Evolutionary conservation across 1,140 invertebrate species (phyloP), one percentile per base, ranked within the genome.

Genomic region (Polypedilum pembai): DNA sequence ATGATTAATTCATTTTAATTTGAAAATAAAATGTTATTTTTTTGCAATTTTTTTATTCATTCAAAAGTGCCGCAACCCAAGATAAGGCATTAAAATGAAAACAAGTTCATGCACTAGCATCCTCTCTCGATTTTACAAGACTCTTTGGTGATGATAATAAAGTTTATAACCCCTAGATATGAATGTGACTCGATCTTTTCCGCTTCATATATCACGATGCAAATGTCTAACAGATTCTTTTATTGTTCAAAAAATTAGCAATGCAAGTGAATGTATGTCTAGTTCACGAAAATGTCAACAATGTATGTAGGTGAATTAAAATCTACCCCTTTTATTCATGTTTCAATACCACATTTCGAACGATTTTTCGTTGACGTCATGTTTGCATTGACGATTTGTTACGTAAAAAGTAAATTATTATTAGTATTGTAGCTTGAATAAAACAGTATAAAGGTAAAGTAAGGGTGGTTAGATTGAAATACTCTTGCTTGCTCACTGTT

Each of bases 1-100:
- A 56, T 56, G 45, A 56, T 56, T 56, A 56, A 56, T 56, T 56
- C n/a, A n/a, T 56, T n/a, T 56, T 12, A 56, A 56, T 56, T n/a
- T 56, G 45, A 56, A 56, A n/a, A 56, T 56, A n/a, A 56, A 56
- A 56, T 56, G 45, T 56, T 45, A 8, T 45, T 15, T 56, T 56
- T 56, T 56, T n/a, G 45, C 45, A 56, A 15, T 15, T 12, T n/a
- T 45, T 56, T 56, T 56, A 56, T 56, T 56, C 3, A 15, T n/a
- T n/a, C 45, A 56, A 56, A 56, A 56, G n/a, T 12, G 12, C 45
- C 45, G 45, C 45, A 56, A 4, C n/a, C 4, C 12, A n/a, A n/a
- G 45, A 56, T 56, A 56, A 56, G n/a, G 45, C 12, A 56, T 33
- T 56, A 56, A 15, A 12, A 56, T 56, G 45, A 56, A n/a, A 56